Base-by-base conservation (phyloP, 2,888 invertebrate species). In the Fragum whitleyi region DNA sequence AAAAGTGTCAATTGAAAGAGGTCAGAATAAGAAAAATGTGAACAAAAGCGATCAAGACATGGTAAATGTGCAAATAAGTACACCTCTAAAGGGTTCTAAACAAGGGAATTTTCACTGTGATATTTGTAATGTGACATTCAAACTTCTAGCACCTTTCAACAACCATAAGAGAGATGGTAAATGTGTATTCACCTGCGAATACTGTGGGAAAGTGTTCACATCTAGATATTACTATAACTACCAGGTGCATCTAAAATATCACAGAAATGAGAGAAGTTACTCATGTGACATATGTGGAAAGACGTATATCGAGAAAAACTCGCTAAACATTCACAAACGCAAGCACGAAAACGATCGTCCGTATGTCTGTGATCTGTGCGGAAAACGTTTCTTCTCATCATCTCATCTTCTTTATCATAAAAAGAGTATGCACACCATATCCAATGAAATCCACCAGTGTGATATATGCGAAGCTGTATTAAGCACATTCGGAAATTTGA, bases 301-400 rank as follows among this genome's bases (percentile, higher is more conserved):
- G 53, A 39, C 61, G 3, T 86, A 80, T 23, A 71, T 77, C 7
- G 74, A 84, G 26, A 68, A 69, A 14, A 74, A 73, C 21, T 78
- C 75, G 11, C 55, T 86, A n/a, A 82, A 81, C 19, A 69, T 77
- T 47, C 86, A 86, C 53, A 74, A 76, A 76, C 62, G 80, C 11
- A 78, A 77, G 47, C 86, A 86, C 65, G 62, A 74, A 14, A 79
- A 79, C 0, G 74, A 72, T 26, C 65, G 69, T 19, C 80, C 82
- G 2, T 84, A 72, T 62, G 32, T 75, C 42, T 86, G 86, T 71
- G 80, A 84, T 21, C 36, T 74, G n/a, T 86, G 86, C 65, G 82
- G 80, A 9, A 74, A n/a, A 14, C 26, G 73, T 23, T 86, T 86
- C 69, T 74, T 69, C 29, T 71, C 76, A 6, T 70, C 71, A 3